These are phyloP conservation scores for Mola mola DNA, from an alignment of 2,113 vertebrate species.

Conservation along the genomic window DNA sequence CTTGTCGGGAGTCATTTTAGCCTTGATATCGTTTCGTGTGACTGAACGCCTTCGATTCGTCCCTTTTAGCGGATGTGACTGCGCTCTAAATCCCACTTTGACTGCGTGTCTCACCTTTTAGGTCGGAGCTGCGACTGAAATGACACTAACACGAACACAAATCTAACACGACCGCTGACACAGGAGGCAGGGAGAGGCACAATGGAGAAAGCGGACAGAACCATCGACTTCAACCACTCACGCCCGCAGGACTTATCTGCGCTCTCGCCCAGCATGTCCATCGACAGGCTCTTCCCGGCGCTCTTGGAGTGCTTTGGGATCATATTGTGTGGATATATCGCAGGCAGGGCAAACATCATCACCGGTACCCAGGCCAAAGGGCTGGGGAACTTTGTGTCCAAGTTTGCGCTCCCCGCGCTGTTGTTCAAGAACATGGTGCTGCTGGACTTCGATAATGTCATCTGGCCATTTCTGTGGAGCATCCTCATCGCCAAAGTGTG, in stretches of 20 bases:
- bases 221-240: constrained; percentile 17
- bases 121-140: background rate
- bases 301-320: constrained; percentile 97
- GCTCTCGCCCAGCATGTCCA: constrained; percentile 84
- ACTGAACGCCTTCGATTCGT: no score
- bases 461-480: constrained; percentile 95
- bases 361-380: constrained; percentile 93
- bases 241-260: constrained; percentile 63
- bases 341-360: constrained; percentile 91
- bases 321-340: constrained; percentile 94
- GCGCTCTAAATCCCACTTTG: no score
- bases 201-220: constrained; percentile 52
- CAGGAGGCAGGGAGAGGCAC: background rate
- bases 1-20: background rate
- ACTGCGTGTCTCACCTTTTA: no score
- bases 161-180: constrained; percentile 9
- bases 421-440: constrained; percentile 98
- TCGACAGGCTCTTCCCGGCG: constrained; percentile 93
- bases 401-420: constrained; percentile 95
- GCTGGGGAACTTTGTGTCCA: constrained; percentile 94
- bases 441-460: constrained; percentile 92
- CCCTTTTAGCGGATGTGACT: no score
- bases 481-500: constrained; percentile 93
- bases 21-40: background rate
- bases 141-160: constrained; percentile 7